Conservation (phyloP, 92 coral and sea anemone species). For the Epizoanthus illoricatus region DNA sequence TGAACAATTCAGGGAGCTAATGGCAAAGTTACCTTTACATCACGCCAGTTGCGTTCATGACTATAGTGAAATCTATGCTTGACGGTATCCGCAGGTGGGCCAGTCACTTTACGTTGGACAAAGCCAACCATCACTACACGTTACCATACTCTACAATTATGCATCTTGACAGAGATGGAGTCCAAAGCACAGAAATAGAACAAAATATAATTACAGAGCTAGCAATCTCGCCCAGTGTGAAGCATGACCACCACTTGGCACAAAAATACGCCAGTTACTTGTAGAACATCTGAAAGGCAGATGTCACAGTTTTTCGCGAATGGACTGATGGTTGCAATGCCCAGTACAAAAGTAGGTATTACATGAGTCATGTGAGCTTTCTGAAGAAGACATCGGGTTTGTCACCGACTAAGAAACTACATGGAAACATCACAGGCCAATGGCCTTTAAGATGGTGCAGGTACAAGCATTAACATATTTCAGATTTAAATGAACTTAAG, state of each 20-base stretch:
- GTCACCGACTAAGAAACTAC: constrained; percentile 15
- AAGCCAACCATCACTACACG: constrained; percentile 54
- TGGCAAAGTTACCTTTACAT: constrained; percentile 44
- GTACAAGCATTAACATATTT: constrained; percentile 34
- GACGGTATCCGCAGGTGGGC: constrained; percentile 31
- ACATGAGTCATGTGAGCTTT: constrained; percentile 37
- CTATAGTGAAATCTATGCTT: constrained; percentile 50
- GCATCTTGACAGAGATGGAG: constrained; percentile 39
- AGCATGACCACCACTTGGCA: constrained; percentile 53
- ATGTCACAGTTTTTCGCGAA: constrained; percentile 44
- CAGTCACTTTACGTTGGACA: constrained; percentile 44
- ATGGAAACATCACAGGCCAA: constrained; percentile 46
- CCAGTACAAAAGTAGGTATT: constrained; percentile 56
- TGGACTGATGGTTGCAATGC: constrained; percentile 56
- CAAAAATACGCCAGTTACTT: constrained; percentile 15
- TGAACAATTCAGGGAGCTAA: constrained; percentile 22
- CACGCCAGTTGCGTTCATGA: constrained; percentile 49
- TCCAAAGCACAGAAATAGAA: constrained; percentile 32
- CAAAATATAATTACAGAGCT: constrained; percentile 39
- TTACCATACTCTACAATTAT: constrained; percentile 53
- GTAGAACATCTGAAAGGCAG: constrained; percentile 18
- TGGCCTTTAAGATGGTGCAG: constrained; percentile 45
- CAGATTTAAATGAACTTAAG: constrained; percentile 23
- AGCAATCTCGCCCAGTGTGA: constrained; percentile 36
- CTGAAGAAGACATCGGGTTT: constrained; percentile 11